Percentiles rank a stretch among this genome's conserved stretches.
Conservation (phyloP, 2,113 vertebrate species). For the Dromiciops gliroides region DNA sequence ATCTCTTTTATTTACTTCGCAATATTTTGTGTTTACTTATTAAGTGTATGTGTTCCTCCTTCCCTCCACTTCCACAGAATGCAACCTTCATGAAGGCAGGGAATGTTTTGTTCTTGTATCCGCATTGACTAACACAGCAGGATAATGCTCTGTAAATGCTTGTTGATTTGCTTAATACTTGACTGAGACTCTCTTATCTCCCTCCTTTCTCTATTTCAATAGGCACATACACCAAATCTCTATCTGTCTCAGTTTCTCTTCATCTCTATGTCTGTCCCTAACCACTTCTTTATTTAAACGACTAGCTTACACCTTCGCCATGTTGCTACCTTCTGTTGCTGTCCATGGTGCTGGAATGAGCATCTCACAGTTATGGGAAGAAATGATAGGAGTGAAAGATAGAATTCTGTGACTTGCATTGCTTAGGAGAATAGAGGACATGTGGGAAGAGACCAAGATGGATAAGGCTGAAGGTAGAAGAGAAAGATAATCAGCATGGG, state of each 20-base stretch:
- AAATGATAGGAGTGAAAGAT: not conserved
- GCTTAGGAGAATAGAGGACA: not conserved
- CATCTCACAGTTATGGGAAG: not conserved
- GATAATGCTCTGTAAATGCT: not conserved
- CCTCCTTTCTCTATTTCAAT: not conserved
- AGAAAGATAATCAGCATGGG: not conserved
- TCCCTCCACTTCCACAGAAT: not conserved
- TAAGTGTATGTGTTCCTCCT: not conserved
- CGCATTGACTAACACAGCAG: not conserved
- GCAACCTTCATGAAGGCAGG: not conserved
- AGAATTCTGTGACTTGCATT: not conserved
- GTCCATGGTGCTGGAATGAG: not conserved
- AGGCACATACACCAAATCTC: not conserved
- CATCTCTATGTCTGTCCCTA: not conserved
- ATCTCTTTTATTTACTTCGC: not conserved
- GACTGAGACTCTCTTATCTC: not conserved
- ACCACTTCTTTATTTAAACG: not conserved
- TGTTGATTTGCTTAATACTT: not conserved
- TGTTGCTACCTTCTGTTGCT: not conserved
- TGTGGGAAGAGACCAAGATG: not conserved
- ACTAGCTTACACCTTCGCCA: not conserved
- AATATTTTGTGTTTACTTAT: not conserved
- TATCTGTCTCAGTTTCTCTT: not conserved
- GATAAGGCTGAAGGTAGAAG: not conserved
- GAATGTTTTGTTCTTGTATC: not conserved